Conservation (phyloP, 2,888 invertebrate species). For the Ceramica pisi region DNA sequence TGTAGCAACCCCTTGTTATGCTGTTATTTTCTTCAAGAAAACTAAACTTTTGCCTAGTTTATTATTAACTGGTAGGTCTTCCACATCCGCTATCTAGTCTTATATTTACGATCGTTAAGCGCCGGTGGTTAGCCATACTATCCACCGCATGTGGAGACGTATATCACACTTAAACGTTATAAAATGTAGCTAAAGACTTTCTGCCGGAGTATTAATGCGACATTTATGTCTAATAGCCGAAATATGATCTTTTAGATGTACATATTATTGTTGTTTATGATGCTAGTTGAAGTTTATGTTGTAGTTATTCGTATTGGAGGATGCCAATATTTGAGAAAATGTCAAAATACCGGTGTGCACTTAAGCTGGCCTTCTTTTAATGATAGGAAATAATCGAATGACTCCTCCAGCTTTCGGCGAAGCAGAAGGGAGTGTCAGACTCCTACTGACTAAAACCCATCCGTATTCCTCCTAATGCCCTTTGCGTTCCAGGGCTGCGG, state of each 20-base stretch:
- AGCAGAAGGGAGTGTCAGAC: no score
- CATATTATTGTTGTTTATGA: slow-evolving; percentile 13
- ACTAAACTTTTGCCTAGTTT: neutral
- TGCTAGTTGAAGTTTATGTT: slow-evolving; percentile 2
- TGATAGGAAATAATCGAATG: no score
- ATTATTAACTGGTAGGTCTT: neutral
- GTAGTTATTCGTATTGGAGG: neutral
- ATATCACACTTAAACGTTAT: slow-evolving; percentile 32
- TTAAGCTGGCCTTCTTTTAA: no score
- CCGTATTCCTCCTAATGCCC: no score
- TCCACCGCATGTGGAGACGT: slow-evolving; percentile 7
- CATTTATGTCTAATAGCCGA: slow-evolving; percentile 19
- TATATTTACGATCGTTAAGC: slow-evolving; percentile 28
- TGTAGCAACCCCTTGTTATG: neutral
- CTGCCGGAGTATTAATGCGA: slow-evolving; percentile 1
- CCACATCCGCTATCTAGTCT: neutral
- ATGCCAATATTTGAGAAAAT: neutral
- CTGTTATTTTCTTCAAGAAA: neutral
- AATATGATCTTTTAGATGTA: slow-evolving; percentile 13
- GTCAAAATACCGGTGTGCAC: neutral
- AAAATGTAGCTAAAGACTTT: slow-evolving; percentile 15
- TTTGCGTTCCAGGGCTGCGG: no score
- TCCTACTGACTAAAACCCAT: no score
- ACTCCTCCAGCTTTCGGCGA: no score
- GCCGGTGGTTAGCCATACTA: slow-evolving; percentile 24